phyloP scores from a whole-genome alignment of 2,888 invertebrate genomes.

The Cancer borealis region DNA sequence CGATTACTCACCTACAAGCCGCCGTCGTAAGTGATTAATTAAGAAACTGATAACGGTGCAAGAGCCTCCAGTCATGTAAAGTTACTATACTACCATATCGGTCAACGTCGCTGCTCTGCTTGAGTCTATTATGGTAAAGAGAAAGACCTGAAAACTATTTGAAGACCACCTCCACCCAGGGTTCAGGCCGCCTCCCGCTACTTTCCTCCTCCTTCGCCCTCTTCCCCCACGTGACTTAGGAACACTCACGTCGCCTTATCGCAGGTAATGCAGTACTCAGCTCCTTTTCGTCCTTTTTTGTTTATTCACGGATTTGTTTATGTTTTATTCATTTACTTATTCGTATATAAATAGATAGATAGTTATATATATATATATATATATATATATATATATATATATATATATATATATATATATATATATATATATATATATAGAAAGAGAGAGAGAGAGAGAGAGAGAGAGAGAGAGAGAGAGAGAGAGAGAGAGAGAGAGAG shows the following conservation, averaged over 20 bases:
- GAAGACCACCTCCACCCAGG: not conserved
- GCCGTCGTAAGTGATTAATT: not conserved
- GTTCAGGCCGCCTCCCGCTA: not conserved
- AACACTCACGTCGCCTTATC: not conserved
- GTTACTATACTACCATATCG: not conserved
- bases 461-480: too few species aligned
- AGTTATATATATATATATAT: too few species aligned
- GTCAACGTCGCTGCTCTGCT: not conserved
- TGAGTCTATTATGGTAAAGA: not conserved
- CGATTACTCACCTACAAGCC: slow-evolving; percentile 6
- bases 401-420: too few species aligned
- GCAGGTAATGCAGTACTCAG: not conserved
- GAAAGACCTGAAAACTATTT: not conserved
- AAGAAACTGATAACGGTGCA: not conserved
- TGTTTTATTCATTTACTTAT: not conserved
- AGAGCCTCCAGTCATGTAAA: not conserved
- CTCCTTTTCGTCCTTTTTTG: not conserved
- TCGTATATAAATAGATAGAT: too few species aligned
- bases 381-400: too few species aligned
- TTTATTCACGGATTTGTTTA: too few species aligned
- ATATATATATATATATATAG: too few species aligned
- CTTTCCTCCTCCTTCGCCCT: not conserved
- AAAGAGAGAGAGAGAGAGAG: too few species aligned
- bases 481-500: too few species aligned
- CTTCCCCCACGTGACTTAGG: not conserved